phyloP scores from a whole-genome alignment of 2,797 vertebrate species.

The Muscicapa striata region DNA sequence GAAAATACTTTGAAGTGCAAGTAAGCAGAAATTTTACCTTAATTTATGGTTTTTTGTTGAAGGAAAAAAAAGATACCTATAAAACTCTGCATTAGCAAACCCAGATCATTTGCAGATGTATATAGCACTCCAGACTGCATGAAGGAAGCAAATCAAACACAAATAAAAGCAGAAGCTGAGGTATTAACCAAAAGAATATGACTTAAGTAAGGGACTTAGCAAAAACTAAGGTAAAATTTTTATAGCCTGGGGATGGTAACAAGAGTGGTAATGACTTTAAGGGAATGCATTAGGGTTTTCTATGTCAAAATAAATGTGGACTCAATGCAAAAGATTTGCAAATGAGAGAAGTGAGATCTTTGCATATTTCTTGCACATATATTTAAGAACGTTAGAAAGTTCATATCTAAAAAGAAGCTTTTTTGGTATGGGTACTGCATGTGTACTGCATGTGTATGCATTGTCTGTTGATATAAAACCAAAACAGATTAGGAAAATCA shows the following conservation, averaged over 20 bases:
- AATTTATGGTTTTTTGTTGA: background rate
- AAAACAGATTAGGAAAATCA: conserved; percentile 71
- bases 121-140: background rate
- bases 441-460: background rate
- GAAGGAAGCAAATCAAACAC: background rate
- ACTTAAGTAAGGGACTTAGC: background rate
- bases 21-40: background rate
- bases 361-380: background rate
- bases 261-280: background rate
- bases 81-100: background rate
- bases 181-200: background rate
- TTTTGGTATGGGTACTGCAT: background rate
- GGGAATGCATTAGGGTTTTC: background rate
- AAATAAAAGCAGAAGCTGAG: background rate
- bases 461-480: conserved; percentile 45
- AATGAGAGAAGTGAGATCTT: background rate
- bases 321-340: background rate
- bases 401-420: background rate
- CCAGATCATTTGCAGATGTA: background rate
- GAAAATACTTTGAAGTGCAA: background rate
- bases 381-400: background rate
- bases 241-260: background rate
- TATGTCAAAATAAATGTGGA: background rate
- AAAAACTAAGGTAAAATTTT: background rate
- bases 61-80: background rate